Conservation (phyloP, 1,140 invertebrate species). For the Eurosta solidaginis region DNA sequence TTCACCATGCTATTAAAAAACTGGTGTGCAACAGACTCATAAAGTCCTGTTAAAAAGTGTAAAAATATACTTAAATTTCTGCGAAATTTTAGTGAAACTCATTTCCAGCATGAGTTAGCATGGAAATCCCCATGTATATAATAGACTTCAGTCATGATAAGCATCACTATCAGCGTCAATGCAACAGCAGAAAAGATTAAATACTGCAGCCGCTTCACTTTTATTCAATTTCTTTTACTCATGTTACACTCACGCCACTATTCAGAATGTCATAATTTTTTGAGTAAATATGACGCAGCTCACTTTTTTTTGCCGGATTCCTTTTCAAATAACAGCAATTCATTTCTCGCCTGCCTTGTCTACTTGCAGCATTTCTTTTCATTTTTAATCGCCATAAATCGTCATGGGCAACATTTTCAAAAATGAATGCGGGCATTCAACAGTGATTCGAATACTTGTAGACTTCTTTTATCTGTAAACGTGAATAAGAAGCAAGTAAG, state of each 20-base stretch:
- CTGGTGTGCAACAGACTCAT: too few relatives aligned
- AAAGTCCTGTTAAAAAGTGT: too few relatives aligned
- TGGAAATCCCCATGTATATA: too few relatives aligned
- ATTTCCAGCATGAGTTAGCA: too few relatives aligned
- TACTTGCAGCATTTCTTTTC: slow-evolving; percentile 10
- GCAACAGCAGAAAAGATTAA: slow-evolving; percentile 4
- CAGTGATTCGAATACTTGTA: not conserved
- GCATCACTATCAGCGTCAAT: not conserved
- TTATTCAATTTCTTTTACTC: not conserved
- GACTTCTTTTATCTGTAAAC: not conserved
- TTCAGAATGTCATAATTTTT: not conserved
- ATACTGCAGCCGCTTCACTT: not conserved
- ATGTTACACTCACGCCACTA: not conserved
- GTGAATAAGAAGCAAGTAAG: too few relatives aligned
- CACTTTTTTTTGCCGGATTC: not conserved
- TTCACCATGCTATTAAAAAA: too few relatives aligned
- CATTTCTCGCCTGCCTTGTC: slow-evolving; percentile 1
- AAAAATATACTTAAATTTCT: too few relatives aligned
- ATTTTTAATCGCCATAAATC: slow-evolving; percentile 28
- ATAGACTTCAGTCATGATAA: not conserved
- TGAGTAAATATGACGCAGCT: slow-evolving; percentile 11
- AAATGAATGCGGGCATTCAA: slow-evolving; percentile 12
- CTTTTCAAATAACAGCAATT: slow-evolving; percentile 6
- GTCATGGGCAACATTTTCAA: slow-evolving; percentile 25
- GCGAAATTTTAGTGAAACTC: too few relatives aligned